Percentiles rank a stretch among this genome's conserved stretches.
These are phyloP conservation scores for Drosophila eugracilis DNA, from an alignment of 1,140 invertebrate species.

Conservation along the genomic window DNA sequence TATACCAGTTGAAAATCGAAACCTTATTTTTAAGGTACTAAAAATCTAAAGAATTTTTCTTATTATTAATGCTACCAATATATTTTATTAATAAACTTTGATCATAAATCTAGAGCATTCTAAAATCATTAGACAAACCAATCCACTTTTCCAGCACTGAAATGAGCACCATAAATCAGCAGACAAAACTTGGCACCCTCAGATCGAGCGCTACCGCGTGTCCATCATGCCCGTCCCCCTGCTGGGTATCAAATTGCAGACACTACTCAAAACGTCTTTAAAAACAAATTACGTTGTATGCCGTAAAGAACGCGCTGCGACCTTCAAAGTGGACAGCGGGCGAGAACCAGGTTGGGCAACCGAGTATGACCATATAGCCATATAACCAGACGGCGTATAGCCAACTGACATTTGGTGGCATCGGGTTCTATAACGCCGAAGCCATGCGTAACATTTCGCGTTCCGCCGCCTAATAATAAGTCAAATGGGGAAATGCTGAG, in stretches of 20 bases:
- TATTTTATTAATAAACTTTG: too few species aligned
- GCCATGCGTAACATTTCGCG: slow-evolving; percentile 74
- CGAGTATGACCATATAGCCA: slow-evolving; percentile 22
- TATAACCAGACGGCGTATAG: slow-evolving; percentile 24
- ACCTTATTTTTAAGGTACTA: not conserved
- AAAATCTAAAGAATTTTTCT: not conserved
- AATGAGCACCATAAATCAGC: not conserved
- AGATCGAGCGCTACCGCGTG: not conserved
- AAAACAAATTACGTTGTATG: slow-evolving; percentile 46
- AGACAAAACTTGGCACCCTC: not conserved
- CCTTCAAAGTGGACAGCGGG: slow-evolving; percentile 67
- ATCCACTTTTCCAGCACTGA: not conserved
- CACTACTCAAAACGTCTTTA: slow-evolving; percentile 36
- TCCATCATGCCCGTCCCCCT: slow-evolving; percentile 19
- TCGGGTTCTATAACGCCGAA: slow-evolving; percentile 50
- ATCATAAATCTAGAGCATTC: not conserved
- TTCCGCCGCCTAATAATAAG: slow-evolving; percentile 37
- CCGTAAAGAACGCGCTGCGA: slow-evolving; percentile 65
- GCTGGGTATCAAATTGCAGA: slow-evolving; percentile 43
- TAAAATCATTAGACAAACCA: not conserved
- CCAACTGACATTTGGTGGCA: slow-evolving; percentile 74
- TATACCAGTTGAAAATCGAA: not conserved
- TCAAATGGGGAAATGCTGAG: slow-evolving; percentile 56
- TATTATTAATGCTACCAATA: too few species aligned
- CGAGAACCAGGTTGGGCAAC: slow-evolving; percentile 63